Base-by-base conservation (phyloP, 2,113 vertebrate species). In the Mastomys natalensis region DNA sequence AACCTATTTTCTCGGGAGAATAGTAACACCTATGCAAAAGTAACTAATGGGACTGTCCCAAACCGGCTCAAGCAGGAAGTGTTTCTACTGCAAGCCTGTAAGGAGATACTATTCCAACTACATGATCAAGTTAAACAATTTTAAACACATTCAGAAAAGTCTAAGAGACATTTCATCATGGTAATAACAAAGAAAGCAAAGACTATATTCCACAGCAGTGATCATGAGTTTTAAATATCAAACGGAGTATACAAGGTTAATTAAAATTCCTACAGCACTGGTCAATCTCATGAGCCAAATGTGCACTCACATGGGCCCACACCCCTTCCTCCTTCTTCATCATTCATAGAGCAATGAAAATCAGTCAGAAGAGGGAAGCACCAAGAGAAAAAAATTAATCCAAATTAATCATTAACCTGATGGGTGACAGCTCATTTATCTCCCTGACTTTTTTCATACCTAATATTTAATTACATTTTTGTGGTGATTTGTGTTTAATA, bases 361-460 rank as follows among this genome's bases (percentile, higher is more conserved):
- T 89, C 51, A 89, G 91, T 92, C 91, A 96, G 73, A 93, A 81
- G 37, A 77, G 17, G 48, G 77, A 95, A 86, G 40, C 31, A 89
- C 13, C 45, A 51, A 48, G 48, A 91, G 26, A 40, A 68, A 81
- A 89, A 88, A 92, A 91, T 78, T 90, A 87, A 73, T 95, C 88
- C 81, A 97, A 86, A 93, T 94, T 88, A 96, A 58, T 95, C 96
- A 97, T 96, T 91, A 95, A 82, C 48, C 13, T 96, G 43, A 95
- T 66, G 15, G 77, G 26, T 87, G 73, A 95, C 77, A 95, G 82
- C 70, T 91, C 66, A 94, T 90, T 95, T 73, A 89, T 95, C 91
- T 97, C 95, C 82, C 92, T 81, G 87, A 77, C 81, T 95, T 94
- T 93, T 93, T 86, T 87, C 90, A 94, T 92, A 86, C 31, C 40